Conservation (phyloP, 2,888 invertebrate genomes). For the Clunio marinus region DNA sequence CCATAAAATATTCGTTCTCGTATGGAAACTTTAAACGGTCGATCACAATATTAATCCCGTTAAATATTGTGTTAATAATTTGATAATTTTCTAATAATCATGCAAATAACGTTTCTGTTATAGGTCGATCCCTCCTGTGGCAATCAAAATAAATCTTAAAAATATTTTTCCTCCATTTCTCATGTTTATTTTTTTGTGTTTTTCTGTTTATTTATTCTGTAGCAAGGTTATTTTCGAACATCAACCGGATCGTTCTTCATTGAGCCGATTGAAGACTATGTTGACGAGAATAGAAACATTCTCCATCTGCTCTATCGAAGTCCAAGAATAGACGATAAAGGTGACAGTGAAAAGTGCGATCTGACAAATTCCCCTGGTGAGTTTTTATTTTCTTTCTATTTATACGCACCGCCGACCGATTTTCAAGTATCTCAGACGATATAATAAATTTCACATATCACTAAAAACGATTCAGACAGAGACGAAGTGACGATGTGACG, state of each 20-base stretch:
- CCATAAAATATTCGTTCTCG: too few relatives aligned
- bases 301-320: constrained; percentile 53
- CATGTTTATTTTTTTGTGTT: neutral
- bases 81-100: constrained; percentile 18
- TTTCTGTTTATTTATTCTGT: constrained; percentile 44
- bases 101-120: neutral
- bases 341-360: constrained; percentile 45
- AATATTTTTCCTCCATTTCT: neutral
- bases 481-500: constrained; percentile 29
- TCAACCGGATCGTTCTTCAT: constrained; percentile 63
- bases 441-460: neutral
- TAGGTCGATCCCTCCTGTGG: neutral
- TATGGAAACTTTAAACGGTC: neutral
- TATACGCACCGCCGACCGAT: too few relatives aligned
- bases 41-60: neutral
- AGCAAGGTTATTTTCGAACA: constrained; percentile 68
- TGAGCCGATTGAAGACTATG: constrained; percentile 58
- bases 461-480: neutral
- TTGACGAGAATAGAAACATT: constrained; percentile 50
- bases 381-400: too few relatives aligned
- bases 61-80: neutral
- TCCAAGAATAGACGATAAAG: constrained; percentile 45
- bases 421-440: neutral
- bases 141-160: neutral
- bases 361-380: constrained; percentile 33